A percentile compares a stretch with the other conserved stretches of the same genome.
These are phyloP conservation scores for Philereme transversata DNA, from an alignment of 2,888 invertebrate species.

Conservation along the genomic window DNA sequence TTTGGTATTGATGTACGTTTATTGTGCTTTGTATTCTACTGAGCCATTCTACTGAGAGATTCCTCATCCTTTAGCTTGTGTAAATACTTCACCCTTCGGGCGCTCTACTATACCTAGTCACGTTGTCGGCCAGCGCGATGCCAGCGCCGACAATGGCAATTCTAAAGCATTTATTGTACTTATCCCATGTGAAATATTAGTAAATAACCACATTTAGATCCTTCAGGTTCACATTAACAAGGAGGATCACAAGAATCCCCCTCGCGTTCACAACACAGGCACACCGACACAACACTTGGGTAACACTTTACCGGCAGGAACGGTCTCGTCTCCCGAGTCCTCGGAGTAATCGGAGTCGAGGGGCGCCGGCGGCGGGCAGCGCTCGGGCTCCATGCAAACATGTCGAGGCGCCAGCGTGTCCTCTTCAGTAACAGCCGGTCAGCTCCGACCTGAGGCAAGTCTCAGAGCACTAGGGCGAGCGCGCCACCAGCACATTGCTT, in stretches of 20 bases:
- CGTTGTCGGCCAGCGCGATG: too few species aligned
- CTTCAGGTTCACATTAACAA: neutral
- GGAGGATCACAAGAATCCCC: conserved; percentile 3
- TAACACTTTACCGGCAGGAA: conserved; percentile 75
- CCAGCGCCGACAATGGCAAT: too few species aligned
- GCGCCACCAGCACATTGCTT: conserved; percentile 57
- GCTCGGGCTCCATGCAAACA: conserved; percentile 74
- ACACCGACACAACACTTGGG: conserved; percentile 10
- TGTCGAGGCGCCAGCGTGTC: conserved; percentile 74
- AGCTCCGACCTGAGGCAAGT: conserved; percentile 29
- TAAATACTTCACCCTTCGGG: too few species aligned
- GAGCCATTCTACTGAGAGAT: too few species aligned
- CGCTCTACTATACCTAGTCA: too few species aligned
- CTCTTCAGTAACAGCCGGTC: conserved; percentile 32
- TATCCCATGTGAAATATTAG: too few species aligned
- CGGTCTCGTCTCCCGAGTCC: conserved; percentile 70
- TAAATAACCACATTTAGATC: neutral
- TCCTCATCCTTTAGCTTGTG: too few species aligned
- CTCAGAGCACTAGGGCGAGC: conserved; percentile 62
- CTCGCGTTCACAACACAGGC: neutral
- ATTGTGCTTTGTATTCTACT: too few species aligned
- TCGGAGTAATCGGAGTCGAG: conserved; percentile 53
- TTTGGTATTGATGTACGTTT: too few species aligned
- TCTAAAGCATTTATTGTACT: too few species aligned
- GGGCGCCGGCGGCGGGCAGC: conserved; percentile 50